Evolutionary conservation across 1,140 invertebrate species (phyloP).

Genomic region (Carcinoscorpius rotundicauda): DNA sequence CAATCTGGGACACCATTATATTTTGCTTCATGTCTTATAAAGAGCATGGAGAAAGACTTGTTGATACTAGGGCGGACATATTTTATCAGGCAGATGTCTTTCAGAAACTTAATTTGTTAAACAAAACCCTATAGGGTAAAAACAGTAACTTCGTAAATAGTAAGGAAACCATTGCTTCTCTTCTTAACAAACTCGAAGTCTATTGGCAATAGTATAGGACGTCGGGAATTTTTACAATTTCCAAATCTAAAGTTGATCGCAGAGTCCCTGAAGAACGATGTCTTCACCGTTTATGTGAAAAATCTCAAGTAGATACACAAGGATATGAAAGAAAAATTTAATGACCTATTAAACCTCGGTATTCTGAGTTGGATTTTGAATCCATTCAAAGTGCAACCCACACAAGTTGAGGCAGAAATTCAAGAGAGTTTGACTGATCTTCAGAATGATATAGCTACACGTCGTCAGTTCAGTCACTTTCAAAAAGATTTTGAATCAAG

Average conservation of each 20-base stretch:
- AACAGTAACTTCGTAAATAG: conserved; percentile 17
- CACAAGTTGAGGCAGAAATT: too few relatives aligned
- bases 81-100: conserved; percentile 18
- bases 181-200: conserved; percentile 10
- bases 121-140: conserved; percentile 16
- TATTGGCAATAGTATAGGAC: too few relatives aligned
- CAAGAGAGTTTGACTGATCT: too few relatives aligned
- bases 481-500: too few relatives aligned
- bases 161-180: conserved; percentile 14
- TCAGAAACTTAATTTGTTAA: conserved; percentile 6
- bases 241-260: conserved; percentile 10
- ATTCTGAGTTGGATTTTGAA: too few relatives aligned
- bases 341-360: too few relatives aligned
- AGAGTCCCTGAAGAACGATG: conserved; percentile 5
- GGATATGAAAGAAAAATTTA: too few relatives aligned
- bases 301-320: too few relatives aligned
- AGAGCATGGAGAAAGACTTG: conserved; percentile 8
- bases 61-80: conserved; percentile 16
- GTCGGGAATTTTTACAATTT: conserved; percentile 4
- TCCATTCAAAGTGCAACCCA: too few relatives aligned
- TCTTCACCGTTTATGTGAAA: conserved; percentile 13
- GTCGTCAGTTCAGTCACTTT: too few relatives aligned
- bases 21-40: conserved; percentile 16
- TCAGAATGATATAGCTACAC: too few relatives aligned
- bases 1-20: conserved; percentile 4